Base-by-base conservation (phyloP, 2,888 invertebrate species). In the Watsonalla cultraria region DNA sequence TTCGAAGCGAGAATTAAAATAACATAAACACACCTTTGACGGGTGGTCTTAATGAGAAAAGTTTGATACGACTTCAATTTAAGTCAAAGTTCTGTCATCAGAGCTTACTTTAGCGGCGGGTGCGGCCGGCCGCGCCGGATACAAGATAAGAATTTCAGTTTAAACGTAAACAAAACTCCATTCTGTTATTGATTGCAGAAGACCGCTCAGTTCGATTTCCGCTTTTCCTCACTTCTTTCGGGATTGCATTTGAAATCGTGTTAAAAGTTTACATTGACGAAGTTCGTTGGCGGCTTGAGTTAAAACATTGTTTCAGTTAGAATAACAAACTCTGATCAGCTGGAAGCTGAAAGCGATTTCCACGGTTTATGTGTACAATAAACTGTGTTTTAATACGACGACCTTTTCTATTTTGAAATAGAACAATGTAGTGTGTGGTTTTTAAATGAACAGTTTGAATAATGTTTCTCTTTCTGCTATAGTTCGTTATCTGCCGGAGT, bases 21-120 rank as follows among this genome's bases (percentile, higher is more conserved):
- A 86, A 86, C 79, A 82, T 86, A 88, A 88, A 86, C 82, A 86
- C 81, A 88, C 87, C 87, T 88, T 87, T 86, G 84, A 87, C 80
- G 84, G 81, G 77, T 83, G 82, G 75, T 80, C 82, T 90, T 90
- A 89, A 90, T 90, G 90, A 89, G 88, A 90, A 90, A 90, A 90
- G 83, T 90, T 90, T 80, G 80, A 86, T 86, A 78, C 84, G 81
- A 85, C 86, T 88, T 84, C 81, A 83, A 84, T 86, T 87, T 85
- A 82, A 87, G 81, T 84, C 78, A 77, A 89, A 89, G 80, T 88
- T 88, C 84, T 86, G 83, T 87, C 86, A 85, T 87, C 88, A 82
- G 68, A 78, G 80, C 75, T 82, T 81, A 82, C 81, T 84, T 85
- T 83, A 72, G 78, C 77, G 79, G 70, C 70, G 70, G 72, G 70